Evolutionary conservation across 2,888 invertebrate genomes (phyloP), one percentile per base, ranked within the genome.

Genomic region (Penaeus monodon): DNA sequence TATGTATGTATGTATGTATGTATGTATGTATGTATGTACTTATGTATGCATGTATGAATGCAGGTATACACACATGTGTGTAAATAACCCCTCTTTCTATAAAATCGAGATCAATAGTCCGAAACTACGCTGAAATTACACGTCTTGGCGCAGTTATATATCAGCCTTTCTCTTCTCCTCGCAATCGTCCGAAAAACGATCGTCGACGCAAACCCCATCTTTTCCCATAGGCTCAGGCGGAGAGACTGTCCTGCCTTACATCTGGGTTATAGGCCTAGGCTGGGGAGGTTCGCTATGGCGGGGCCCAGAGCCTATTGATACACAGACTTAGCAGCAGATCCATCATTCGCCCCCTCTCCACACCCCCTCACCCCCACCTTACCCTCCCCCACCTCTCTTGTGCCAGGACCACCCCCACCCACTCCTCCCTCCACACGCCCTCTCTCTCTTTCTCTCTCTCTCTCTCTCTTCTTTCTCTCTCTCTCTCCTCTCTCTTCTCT

Each of bases 301-400:
- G 63, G 82, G 77, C 49, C 65, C 64, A 29, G 14, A 33, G 82
- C 73, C 86, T 86, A 83, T 86, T 86, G 86, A 86, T 86, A 82
- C 78, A 86, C 82, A 80, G 86, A 86, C 82, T 86, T 86, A 83
- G 79, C 86, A 81, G 77, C 82, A 86, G 86, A 86, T 83, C 86
- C 86, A 86, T 86, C 86, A 83, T 86, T 64, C 76, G 78, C n/a
- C 82, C 81, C 86, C 83, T 73, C 86, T 64, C 66, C 82, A 57
- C 82, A 78, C 86, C 83, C 86, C 78, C 63, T 22, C 44, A 17
- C 44, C 44, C 70, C 33, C 68, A 68, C 73, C 78, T 70, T 78
- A 33, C 29, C 38, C 68, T 20, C 80, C 65, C 38, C 74, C 81
- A 49, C 44, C 24, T n/a, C 74, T 29, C 33, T 38, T 38, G 33